phyloP scores from a whole-genome alignment of 2,113 vertebrate species.

The Narcine bancroftii region DNA sequence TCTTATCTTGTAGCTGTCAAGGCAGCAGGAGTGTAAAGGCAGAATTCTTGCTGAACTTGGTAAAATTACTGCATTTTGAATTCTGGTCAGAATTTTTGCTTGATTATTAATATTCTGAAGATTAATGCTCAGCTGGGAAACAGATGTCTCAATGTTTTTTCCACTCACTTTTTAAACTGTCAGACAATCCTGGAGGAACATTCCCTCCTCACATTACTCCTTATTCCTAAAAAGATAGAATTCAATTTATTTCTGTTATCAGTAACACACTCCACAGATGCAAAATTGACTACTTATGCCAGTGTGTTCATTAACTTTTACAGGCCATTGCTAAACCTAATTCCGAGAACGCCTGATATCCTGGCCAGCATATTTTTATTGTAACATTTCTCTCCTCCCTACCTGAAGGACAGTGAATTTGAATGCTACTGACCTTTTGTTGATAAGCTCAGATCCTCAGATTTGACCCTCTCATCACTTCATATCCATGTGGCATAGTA shows the following conservation, averaged over 20 bases:
- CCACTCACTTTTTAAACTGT: neutral
- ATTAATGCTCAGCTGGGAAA: too few species aligned
- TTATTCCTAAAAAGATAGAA: neutral
- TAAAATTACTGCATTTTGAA: neutral
- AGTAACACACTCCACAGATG: neutral
- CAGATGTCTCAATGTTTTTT: neutral
- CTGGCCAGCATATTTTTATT: neutral
- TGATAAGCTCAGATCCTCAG: neutral
- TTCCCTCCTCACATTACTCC: neutral
- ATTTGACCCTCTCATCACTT: neutral
- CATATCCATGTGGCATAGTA: neutral
- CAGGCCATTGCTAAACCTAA: neutral
- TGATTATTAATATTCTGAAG: too few species aligned
- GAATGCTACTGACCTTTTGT: neutral
- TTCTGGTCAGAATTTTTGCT: neutral
- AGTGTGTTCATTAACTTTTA: neutral
- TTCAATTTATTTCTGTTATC: neutral
- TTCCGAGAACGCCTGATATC: neutral
- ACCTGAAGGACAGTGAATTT: neutral
- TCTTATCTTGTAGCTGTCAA: too few species aligned
- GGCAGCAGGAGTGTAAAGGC: neutral
- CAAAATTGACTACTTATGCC: neutral
- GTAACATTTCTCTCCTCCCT: neutral
- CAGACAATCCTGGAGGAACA: neutral
- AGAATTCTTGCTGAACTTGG: neutral